Base-by-base conservation (phyloP, 37 sponge, comb jelly and placozoan genomes). In the Eunapius fragilis region DNA sequence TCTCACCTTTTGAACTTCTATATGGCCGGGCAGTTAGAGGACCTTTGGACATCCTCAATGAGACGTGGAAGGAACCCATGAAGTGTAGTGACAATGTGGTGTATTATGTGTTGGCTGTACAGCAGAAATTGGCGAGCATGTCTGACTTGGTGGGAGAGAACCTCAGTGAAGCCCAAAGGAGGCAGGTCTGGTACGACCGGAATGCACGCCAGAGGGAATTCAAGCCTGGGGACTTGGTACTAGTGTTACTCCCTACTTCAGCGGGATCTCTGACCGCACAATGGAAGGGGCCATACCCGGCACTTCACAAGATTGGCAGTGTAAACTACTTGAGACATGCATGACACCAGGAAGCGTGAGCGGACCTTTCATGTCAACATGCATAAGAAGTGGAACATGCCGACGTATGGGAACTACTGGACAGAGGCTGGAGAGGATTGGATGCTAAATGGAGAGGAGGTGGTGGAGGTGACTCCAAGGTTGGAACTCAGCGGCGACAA, bases 281-380 rank as follows among this genome's bases (percentile, higher is more conserved):
- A 48, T 89, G 90, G 90, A 48, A 83, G 58, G 58, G 58, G 58
- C 58, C 58, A 19, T 58, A 58, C 14, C 58, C 58, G 14, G 58
- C 14, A 19, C 58, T 58, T 58, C 58, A 58, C 58, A 58, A 19
- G 58, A 58, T 58, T 19, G 58, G 58, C 45, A 41, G 34, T 50
- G 89, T 88, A 5, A 88, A 74, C 67, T 88, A 88, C 68, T 70
- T 80, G 71, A 31, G 34, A 67, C 27, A 48, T 31, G 25, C 72
- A 47, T 72, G 25, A 33, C n/a, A n/a, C n/a, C n/a, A n/a, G n/a
- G n/a, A n/a, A n/a, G n/a, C n/a, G n/a, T n/a, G n/a, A n/a, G n/a
- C n/a, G n/a, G n/a, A n/a, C 69, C 25, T 72, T 89, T 37, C 89
- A 83, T 77, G 80, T 85, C 37, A 89, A 84, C 70, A 80, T 85